phyloP scores from a whole-genome alignment of 2,113 vertebrate genomes.

The Scomber colias region DNA sequence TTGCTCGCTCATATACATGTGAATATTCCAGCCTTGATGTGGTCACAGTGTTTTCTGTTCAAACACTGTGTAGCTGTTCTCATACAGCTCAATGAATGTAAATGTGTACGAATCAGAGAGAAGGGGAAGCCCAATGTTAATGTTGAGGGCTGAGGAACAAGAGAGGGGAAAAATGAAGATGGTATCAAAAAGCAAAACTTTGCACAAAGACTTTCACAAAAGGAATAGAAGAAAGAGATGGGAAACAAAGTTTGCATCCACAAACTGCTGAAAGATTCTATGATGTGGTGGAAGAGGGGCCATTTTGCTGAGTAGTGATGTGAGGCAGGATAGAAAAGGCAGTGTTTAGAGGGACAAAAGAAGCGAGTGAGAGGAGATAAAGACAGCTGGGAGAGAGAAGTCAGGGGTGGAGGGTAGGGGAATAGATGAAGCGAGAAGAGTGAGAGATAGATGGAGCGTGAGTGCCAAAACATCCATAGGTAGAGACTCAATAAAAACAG shows the following conservation, averaged over 20 bases:
- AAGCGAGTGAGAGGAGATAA: slow-evolving; percentile 46
- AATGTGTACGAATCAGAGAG: slow-evolving; percentile 21
- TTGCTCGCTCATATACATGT: slow-evolving; percentile 8
- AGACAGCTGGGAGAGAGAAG: slow-evolving; percentile 26
- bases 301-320: slow-evolving; percentile 57
- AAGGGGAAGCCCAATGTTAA: slow-evolving; percentile 21
- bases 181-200: slow-evolving; percentile 50
- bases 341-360: slow-evolving; percentile 40
- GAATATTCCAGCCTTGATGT: slow-evolving; percentile 40
- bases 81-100: slow-evolving; percentile 11
- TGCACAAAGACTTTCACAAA: slow-evolving; percentile 18
- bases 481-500: slow-evolving; percentile 24
- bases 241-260: slow-evolving; percentile 30
- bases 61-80: slow-evolving; percentile 44
- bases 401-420: slow-evolving; percentile 4
- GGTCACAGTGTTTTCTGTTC: slow-evolving; percentile 47
- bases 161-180: slow-evolving; percentile 18
- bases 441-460: slow-evolving; percentile 6
- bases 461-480: slow-evolving; percentile 33
- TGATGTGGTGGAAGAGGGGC: slow-evolving; percentile 61
- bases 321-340: slow-evolving; percentile 46
- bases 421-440: slow-evolving; percentile 14
- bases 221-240: slow-evolving; percentile 34
- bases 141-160: not conserved
- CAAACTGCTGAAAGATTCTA: slow-evolving; percentile 35